Evolutionary conservation across 2,888 invertebrate species (phyloP), one percentile per base, ranked within the genome.

Genomic region (Eristalinus sepulchralis): DNA sequence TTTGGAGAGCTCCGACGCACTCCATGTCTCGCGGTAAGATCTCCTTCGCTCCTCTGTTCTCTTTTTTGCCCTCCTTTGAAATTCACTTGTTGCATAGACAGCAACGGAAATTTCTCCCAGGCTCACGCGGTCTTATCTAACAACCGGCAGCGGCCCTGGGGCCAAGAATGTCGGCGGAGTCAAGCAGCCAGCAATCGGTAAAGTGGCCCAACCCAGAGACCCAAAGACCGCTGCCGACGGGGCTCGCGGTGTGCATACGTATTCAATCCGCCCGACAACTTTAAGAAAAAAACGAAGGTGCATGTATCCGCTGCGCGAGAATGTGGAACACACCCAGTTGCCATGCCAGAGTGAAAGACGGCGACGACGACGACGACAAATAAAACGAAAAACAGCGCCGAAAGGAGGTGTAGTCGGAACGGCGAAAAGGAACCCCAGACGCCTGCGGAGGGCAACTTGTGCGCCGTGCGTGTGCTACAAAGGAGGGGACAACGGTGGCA

Each of bases 241-340:
- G 34, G 34, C 34, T 9, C 34, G 27, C 27, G 47, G 17, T 17
- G 47, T 83, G 85, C 81, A 81, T 64, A 78, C 66, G 68, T 72
- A 77, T 81, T 81, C 77, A 77, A 81, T 77, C 47, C 47, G 1
- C 72, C 68, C 81, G 81, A 77, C 81, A 82, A 78, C 81, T 85
- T 82, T 82, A 77, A 82, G 84, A 62, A 77, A 31, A n/a, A 34
- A 63, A 20, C 27, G 10, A 63, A 63, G n/a, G 47, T 53, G 55
- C 47, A 79, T 60, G 57, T 83, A 53, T 77, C 72, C 64, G 64
- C 73, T 55, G 22, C 1, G 60, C 70, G 77, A 78, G 78, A 78
- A 81, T 77, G 77, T 85, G 85, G 81, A 85, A 82, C 85, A 85
- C 85, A 85, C 85, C 85, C 85, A 85, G 77, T 71, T 75, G 66